Evolutionary conservation across 1,140 invertebrate species (phyloP), one percentile per base, ranked within the genome.

Genomic region (Lepidotrigona ventralis): DNA sequence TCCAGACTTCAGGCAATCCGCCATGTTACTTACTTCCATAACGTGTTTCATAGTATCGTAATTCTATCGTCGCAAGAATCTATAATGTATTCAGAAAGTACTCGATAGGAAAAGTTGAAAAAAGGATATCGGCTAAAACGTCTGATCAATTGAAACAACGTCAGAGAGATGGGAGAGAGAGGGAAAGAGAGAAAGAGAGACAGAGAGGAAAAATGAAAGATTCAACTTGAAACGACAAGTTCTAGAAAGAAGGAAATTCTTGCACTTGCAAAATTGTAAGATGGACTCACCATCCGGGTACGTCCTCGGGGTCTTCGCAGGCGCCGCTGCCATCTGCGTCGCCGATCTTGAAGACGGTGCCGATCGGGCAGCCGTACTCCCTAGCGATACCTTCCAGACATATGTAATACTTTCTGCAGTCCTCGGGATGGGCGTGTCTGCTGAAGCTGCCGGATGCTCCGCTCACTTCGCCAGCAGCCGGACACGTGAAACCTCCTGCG

Each of bases 381-480:
- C 98, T 95, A 81, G 98, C 97, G 75, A 96, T 96, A 84, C 97
- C 97, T 92, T 98, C 98, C 70, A 98, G 93, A 92, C 98, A 99
- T 94, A 98, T 98, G 95, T 98, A 99, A 94, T 98, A 99, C 93
- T 98, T 98, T 89, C 98, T 96, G 96, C 98, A 99, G 93, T 99
- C 98, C 81, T 98, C 98, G 72, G 98, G 98, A 94, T 99, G 98
- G 83, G 98, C 97, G 94, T 99, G 98, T 93, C 98, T 96, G 77
- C 98, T 98, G 96, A 98, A 99, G 71, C 97, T 97, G 84, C 98
- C 98, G 71, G 94, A 94, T 85, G 97, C 95, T 87, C 96, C 97
- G 86, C 96, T 96, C 53, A 97, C 95, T 95, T 98, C 97, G 91
- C 96, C 96, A 85, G 97, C 95, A 85, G 96, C 96, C 63, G 98